Percentiles rank a stretch among this genome's conserved stretches.
phyloP scores from a whole-genome alignment of 2,113 vertebrate species.

The Gambusia affinis region DNA sequence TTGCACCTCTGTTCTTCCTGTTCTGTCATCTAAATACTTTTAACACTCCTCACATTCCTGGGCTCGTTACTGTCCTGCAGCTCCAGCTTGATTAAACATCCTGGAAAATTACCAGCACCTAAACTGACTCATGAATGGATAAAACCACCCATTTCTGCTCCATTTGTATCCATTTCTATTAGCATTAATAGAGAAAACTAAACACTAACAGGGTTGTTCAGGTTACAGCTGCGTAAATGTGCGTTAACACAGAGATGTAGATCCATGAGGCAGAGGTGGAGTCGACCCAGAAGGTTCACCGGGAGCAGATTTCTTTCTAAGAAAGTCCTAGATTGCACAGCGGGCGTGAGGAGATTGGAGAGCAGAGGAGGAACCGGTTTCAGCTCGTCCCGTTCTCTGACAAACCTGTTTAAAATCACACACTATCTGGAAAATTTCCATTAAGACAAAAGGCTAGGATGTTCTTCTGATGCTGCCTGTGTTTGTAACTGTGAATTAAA shows the following conservation, averaged over 20 bases:
- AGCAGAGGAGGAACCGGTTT: background rate
- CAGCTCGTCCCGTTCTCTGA: background rate
- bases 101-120: background rate
- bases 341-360: background rate
- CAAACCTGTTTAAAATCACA: slow-evolving; percentile 14
- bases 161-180: background rate
- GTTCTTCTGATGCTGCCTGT: too few species aligned
- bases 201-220: background rate
- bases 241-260: background rate
- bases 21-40: background rate
- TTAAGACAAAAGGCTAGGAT: background rate
- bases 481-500: background rate
- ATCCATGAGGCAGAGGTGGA: background rate
- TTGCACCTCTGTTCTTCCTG: background rate
- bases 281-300: background rate
- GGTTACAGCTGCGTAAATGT: background rate
- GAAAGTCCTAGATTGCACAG: background rate
- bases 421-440: background rate
- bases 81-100: background rate
- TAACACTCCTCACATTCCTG: too few species aligned
- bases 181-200: background rate
- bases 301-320: background rate
- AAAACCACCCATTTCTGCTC: background rate
- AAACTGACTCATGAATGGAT: background rate
- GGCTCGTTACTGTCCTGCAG: background rate